These are phyloP conservation scores for Phataginus tetradactyla DNA, from an alignment of 2,797 vertebrate genomes.

Conservation along the genomic window DNA sequence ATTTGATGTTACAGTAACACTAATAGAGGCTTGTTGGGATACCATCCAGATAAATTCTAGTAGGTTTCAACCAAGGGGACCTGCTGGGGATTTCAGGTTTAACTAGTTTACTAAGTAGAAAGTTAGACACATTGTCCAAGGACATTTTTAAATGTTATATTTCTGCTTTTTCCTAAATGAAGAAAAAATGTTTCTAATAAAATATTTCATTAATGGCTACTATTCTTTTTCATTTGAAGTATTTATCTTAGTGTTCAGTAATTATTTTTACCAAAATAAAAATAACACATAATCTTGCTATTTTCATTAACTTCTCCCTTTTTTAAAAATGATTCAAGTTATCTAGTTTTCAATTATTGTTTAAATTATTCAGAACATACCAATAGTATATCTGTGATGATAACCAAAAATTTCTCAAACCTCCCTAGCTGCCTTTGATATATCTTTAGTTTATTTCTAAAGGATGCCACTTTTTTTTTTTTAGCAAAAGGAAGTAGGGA, in stretches of 20 bases:
- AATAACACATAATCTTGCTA: neutral
- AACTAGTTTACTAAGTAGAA: neutral
- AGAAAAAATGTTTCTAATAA: neutral
- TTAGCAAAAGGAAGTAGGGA: neutral
- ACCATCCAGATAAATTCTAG: neutral
- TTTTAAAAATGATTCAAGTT: neutral
- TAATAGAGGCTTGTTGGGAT: neutral
- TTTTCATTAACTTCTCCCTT: neutral
- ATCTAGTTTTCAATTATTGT: neutral
- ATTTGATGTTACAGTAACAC: too few species aligned
- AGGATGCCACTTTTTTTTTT: rapidly evolving
- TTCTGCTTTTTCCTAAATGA: neutral
- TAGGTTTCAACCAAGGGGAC: neutral
- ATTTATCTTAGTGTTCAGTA: neutral
- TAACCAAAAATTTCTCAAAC: neutral
- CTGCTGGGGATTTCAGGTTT: neutral
- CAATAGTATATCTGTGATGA: neutral
- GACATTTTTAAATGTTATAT: neutral
- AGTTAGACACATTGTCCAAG: neutral
- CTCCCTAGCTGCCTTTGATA: neutral
- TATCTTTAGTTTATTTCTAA: neutral
- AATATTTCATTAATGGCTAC: neutral
- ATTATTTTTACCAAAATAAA: neutral
- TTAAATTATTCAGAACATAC: neutral
- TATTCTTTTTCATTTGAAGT: neutral